phyloP scores from a whole-genome alignment of 1,140 invertebrate genomes.

The Habropoda laboriosa region DNA sequence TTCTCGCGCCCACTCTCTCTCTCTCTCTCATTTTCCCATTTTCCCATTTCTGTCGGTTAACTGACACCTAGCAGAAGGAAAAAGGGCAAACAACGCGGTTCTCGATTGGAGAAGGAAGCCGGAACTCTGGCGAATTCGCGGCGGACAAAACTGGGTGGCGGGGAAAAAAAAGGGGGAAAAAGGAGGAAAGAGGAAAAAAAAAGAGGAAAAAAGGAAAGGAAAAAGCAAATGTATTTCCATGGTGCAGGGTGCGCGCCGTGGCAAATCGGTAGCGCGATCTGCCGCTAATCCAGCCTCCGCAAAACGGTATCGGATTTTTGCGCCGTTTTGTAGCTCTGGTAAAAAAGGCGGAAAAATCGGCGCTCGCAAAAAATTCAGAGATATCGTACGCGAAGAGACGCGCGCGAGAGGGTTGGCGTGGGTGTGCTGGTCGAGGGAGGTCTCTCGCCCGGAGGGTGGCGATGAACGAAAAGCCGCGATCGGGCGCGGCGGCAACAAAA shows the following conservation, averaged over 20 bases:
- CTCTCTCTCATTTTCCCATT: too few species aligned
- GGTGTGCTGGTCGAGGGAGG: not conserved
- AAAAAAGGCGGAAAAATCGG: conserved; percentile 68
- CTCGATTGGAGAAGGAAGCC: too few species aligned
- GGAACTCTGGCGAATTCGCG: too few species aligned
- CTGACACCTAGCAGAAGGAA: too few species aligned
- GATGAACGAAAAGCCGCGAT: conserved; percentile 70
- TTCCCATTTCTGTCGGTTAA: too few species aligned
- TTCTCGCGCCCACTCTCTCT: too few species aligned
- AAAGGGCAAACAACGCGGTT: too few species aligned
- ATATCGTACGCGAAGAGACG: conserved; percentile 60
- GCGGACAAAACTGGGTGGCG: too few species aligned
- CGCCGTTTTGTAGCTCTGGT: conserved; percentile 64
- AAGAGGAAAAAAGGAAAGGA: not conserved
- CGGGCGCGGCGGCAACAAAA: conserved; percentile 74
- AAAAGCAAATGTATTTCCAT: conserved; percentile 36
- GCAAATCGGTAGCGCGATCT: conserved; percentile 71
- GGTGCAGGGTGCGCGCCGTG: conserved; percentile 52
- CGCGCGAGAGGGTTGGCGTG: conserved; percentile 24
- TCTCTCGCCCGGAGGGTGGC: conserved; percentile 50
- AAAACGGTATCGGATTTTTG: conserved; percentile 79
- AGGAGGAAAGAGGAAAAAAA: not conserved
- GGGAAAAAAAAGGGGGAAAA: not conserved
- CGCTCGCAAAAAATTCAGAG: conserved; percentile 58
- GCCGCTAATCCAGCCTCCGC: conserved; percentile 73